phyloP scores from a whole-genome alignment of 2,113 vertebrate genomes.

The Marcusenius ussheri region DNA sequence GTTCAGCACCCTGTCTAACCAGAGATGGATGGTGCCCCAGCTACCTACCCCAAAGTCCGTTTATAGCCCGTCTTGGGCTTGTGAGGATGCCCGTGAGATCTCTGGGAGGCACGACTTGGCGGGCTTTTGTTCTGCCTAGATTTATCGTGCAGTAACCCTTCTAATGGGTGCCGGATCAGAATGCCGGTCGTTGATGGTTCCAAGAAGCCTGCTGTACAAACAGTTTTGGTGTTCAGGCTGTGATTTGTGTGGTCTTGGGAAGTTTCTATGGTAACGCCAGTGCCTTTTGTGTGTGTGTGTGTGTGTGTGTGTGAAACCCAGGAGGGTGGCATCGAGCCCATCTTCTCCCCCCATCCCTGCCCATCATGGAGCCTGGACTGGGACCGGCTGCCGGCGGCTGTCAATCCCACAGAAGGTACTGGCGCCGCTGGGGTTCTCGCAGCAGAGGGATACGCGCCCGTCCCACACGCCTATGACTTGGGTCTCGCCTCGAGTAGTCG shows the following conservation, averaged over 20 bases:
- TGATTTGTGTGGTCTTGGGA: neutral
- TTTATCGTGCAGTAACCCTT: neutral
- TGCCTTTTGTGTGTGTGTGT: conserved; percentile 10
- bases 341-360: conserved; percentile 72
- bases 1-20: neutral
- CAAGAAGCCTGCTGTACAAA: neutral
- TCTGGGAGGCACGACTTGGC: neutral
- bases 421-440: neutral
- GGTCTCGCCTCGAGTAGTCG: neutral
- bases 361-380: conserved; percentile 79
- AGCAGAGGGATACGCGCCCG: neutral
- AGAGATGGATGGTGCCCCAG: neutral
- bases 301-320: conserved; percentile 35
- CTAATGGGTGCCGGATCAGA: neutral
- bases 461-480: neutral
- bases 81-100: neutral
- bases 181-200: neutral
- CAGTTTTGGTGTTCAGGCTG: neutral
- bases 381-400: conserved; percentile 74
- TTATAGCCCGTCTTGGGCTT: neutral
- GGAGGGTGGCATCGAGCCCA: conserved; percentile 78
- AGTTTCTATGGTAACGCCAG: conserved; percentile 10
- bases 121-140: neutral
- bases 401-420: conserved; percentile 87
- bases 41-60: neutral